These are phyloP conservation scores for Archocentrus centrarchus DNA, from an alignment of 2,113 vertebrate species.

Conservation along the genomic window DNA sequence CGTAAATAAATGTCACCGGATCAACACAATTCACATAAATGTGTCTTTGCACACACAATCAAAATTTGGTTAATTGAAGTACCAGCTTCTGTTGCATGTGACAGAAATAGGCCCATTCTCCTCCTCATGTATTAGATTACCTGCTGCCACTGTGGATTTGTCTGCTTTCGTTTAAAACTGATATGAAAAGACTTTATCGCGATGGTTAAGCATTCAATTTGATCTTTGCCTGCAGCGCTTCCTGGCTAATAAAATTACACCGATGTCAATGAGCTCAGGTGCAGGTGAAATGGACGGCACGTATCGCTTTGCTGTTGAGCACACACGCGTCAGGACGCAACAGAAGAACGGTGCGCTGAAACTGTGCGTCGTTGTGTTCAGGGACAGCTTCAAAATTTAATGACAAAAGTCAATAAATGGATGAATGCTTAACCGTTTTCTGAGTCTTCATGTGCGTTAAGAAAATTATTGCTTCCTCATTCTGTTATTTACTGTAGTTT, in stretches of 20 bases:
- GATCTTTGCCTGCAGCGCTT: constrained; percentile 58
- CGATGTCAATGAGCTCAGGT: constrained; percentile 44
- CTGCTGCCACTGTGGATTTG: constrained; percentile 30
- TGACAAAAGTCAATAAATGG: not conserved
- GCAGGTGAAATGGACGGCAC: constrained; percentile 28
- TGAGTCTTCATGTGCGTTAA: not conserved
- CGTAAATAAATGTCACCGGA: not conserved
- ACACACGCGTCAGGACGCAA: constrained; percentile 8
- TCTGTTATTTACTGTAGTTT: not conserved
- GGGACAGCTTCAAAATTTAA: not conserved
- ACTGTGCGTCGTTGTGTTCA: not conserved
- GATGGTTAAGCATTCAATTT: constrained; percentile 57
- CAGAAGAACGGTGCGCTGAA: not conserved
- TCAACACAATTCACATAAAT: not conserved
- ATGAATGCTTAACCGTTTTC: not conserved
- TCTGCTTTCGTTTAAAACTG: constrained; percentile 45
- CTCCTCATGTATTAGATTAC: constrained; percentile 40
- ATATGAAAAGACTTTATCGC: constrained; percentile 63
- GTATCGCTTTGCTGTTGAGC: constrained; percentile 21
- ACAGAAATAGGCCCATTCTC: constrained; percentile 29
- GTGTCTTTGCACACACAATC: not conserved
- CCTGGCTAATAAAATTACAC: constrained; percentile 67
- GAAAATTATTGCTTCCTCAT: not conserved
- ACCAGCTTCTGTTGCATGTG: not conserved
- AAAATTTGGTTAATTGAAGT: constrained; percentile 79